Conservation (phyloP, 2,113 vertebrate genomes). For the Scalopus aquaticus region DNA sequence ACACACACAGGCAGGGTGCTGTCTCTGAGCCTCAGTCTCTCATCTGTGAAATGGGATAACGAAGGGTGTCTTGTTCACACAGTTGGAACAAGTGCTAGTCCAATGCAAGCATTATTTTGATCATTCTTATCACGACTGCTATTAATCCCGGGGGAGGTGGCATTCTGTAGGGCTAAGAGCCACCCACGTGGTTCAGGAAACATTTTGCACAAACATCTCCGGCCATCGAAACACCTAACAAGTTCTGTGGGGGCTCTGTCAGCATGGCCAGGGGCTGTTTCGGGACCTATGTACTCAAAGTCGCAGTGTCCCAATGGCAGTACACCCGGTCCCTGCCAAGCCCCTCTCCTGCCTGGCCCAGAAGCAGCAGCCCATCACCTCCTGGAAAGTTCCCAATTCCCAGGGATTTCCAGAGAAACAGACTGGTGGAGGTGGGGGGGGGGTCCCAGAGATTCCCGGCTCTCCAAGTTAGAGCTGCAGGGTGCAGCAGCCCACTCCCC, state of each 20-base stretch:
- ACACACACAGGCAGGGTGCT: accelerated
- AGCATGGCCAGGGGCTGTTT: not conserved
- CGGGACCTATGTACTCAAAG: not conserved
- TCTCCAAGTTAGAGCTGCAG: not conserved
- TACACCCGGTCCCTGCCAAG: not conserved
- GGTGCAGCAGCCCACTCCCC: not conserved
- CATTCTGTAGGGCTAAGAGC: not conserved
- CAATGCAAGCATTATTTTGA: not conserved
- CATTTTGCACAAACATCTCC: not conserved
- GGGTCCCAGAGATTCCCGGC: not conserved
- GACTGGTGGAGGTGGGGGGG: not conserved
- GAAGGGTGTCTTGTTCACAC: not conserved
- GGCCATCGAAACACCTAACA: accelerated
- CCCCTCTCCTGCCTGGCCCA: not conserved
- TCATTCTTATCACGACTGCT: not conserved
- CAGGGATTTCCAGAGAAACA: not conserved
- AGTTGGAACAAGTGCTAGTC: not conserved
- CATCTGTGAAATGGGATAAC: not conserved
- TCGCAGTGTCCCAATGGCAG: accelerated
- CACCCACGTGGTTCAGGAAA: not conserved
- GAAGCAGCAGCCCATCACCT: not conserved
- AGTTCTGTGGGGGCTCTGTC: not conserved
- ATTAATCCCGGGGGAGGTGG: not conserved
- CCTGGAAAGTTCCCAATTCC: not conserved
- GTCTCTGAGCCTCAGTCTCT: not conserved